Evolutionary conservation across 2,888 invertebrate genomes (phyloP).

Genomic region (Synanthedon vespiformis): DNA sequence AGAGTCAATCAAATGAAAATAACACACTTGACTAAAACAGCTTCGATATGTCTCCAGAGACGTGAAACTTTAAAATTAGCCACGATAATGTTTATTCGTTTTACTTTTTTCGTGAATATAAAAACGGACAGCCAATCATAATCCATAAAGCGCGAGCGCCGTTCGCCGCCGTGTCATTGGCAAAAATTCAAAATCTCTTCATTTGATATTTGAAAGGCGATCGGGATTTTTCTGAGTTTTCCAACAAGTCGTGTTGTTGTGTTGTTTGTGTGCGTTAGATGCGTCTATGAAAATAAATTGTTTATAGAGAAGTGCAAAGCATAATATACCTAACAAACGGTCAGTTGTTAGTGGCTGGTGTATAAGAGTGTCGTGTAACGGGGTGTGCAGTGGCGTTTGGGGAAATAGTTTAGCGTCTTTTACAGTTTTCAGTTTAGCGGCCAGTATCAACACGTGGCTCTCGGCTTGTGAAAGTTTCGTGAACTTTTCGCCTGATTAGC

Average conservation of each 20-base stretch:
- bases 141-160: not conserved
- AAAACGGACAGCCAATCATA: slow-evolving; percentile 9
- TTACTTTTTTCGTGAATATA: slow-evolving; percentile 1
- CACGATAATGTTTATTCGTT: slow-evolving; percentile 5
- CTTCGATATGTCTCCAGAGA: not conserved
- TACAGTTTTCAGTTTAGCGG: slow-evolving; percentile 11
- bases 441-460: slow-evolving; percentile 47
- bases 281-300: slow-evolving; percentile 59
- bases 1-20: too few relatives aligned
- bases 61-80: not conserved
- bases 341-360: slow-evolving; percentile 60
- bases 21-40: too few relatives aligned
- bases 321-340: slow-evolving; percentile 50
- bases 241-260: slow-evolving; percentile 2
- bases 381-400: slow-evolving; percentile 30
- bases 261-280: slow-evolving; percentile 17
- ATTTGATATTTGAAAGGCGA: slow-evolving; percentile 9
- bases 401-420: slow-evolving; percentile 30
- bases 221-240: not conserved
- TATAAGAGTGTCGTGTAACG: slow-evolving; percentile 38
- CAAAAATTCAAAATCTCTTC: slow-evolving; percentile 31
- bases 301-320: slow-evolving; percentile 43
- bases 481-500: slow-evolving; percentile 37
- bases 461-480: slow-evolving; percentile 25
- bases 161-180: slow-evolving; percentile 17